Evolutionary conservation across 2,797 vertebrate species (phyloP).

Genomic region (Ptychadena robeensis): DNA sequence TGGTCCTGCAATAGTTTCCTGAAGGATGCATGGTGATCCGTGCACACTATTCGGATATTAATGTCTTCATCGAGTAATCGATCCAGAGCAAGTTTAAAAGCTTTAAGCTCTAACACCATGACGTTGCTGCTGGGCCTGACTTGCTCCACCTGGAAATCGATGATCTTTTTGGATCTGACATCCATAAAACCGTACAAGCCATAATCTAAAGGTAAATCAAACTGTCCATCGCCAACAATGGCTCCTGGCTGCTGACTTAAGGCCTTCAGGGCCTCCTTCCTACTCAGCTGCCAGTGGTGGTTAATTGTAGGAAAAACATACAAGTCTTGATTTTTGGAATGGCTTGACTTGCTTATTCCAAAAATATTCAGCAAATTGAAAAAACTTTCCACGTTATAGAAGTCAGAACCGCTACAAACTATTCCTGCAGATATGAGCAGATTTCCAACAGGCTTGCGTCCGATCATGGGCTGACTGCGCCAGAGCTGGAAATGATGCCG

Average conservation of each 20-base stretch:
- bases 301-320: slow-evolving; percentile 14
- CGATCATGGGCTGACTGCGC: slow-evolving; percentile 18
- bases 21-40: background rate
- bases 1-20: background rate
- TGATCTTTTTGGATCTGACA: background rate
- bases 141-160: slow-evolving; percentile 26
- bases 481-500: slow-evolving; percentile 26
- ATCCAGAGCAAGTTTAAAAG: background rate
- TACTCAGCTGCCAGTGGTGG: slow-evolving; percentile 12
- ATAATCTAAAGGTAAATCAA: background rate
- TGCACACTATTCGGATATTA: background rate
- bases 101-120: background rate
- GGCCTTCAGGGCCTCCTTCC: background rate
- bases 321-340: slow-evolving; percentile 1
- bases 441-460: background rate
- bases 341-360: background rate
- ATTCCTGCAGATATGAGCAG: slow-evolving; percentile 1
- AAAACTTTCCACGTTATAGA: background rate
- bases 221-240: background rate
- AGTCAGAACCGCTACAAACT: slow-evolving; percentile 7
- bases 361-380: background rate
- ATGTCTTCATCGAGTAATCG: background rate
- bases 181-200: slow-evolving; percentile 12
- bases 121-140: background rate
- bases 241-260: background rate